phyloP scores from a whole-genome alignment of 2,113 vertebrate genomes.

The Theropithecus gelada region DNA sequence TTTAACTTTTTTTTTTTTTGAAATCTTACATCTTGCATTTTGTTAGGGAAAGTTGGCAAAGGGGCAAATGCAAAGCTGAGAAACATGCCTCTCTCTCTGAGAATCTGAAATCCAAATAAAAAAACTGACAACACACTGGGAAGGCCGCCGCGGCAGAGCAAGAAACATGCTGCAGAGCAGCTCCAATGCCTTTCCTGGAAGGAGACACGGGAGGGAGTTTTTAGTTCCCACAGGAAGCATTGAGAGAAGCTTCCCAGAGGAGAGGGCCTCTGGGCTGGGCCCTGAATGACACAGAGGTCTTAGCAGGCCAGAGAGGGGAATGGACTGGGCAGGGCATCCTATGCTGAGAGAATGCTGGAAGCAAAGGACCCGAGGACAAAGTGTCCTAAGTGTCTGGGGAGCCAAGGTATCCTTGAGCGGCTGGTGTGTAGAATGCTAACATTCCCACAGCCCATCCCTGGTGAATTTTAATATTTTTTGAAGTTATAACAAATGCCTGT shows the following conservation, averaged over 20 bases:
- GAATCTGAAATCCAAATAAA: background rate
- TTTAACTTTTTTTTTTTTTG: background rate
- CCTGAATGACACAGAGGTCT: background rate
- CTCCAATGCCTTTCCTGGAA: background rate
- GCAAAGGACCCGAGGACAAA: background rate
- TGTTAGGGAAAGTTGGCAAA: background rate
- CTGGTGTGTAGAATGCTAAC: background rate
- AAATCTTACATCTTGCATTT: background rate
- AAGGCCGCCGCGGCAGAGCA: background rate
- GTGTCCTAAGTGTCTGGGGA: background rate
- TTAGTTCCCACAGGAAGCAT: background rate
- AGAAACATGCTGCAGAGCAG: background rate
- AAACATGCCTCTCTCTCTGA: background rate
- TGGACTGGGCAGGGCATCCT: background rate
- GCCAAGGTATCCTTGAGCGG: background rate
- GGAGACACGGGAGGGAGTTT: background rate
- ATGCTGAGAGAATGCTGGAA: background rate
- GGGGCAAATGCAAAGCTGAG: background rate
- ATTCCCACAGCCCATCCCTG: background rate
- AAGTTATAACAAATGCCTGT: background rate
- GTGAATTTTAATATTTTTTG: background rate
- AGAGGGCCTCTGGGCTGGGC: background rate
- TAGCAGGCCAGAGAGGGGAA: background rate
- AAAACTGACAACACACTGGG: background rate
- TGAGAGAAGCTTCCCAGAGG: background rate